Percentiles rank a stretch among this genome's conserved stretches.
Conservation (phyloP, 2,113 vertebrate species). For the Antechinus flavipes region DNA sequence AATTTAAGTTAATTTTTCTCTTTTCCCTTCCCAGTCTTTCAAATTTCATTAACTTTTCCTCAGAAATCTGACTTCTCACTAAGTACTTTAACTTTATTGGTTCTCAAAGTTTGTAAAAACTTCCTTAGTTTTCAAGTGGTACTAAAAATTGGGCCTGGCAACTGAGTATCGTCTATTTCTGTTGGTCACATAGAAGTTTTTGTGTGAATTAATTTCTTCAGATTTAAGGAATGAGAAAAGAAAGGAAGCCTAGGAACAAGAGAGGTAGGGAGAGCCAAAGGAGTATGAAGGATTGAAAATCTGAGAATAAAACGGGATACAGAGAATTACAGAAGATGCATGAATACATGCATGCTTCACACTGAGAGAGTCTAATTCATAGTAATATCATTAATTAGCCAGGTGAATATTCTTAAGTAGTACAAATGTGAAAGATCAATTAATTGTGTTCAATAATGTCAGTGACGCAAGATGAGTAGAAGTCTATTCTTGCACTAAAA, state of each 20-base stretch:
- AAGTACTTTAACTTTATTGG: background rate
- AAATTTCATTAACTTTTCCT: background rate
- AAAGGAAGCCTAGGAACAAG: background rate
- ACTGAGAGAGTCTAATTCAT: background rate
- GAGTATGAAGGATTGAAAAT: background rate
- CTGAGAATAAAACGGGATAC: background rate
- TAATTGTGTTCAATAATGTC: background rate
- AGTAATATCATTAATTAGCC: background rate
- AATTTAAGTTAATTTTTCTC: background rate
- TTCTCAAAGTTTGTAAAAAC: background rate
- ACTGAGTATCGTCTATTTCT: accelerated
- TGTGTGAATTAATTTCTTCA: background rate
- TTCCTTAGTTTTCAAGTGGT: too few relatives aligned
- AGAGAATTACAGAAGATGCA: background rate
- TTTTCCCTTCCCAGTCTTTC: background rate
- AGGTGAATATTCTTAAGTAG: background rate
- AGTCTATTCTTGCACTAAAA: background rate
- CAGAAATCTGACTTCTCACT: background rate
- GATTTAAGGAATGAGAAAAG: background rate
- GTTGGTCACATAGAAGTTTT: background rate
- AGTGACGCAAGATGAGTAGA: background rate
- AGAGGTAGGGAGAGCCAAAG: background rate
- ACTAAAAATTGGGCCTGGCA: background rate
- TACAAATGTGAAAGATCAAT: background rate
- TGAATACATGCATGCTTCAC: too few relatives aligned